phyloP scores from a whole-genome alignment of 2,888 invertebrate species.

The Dryococelus australis region DNA sequence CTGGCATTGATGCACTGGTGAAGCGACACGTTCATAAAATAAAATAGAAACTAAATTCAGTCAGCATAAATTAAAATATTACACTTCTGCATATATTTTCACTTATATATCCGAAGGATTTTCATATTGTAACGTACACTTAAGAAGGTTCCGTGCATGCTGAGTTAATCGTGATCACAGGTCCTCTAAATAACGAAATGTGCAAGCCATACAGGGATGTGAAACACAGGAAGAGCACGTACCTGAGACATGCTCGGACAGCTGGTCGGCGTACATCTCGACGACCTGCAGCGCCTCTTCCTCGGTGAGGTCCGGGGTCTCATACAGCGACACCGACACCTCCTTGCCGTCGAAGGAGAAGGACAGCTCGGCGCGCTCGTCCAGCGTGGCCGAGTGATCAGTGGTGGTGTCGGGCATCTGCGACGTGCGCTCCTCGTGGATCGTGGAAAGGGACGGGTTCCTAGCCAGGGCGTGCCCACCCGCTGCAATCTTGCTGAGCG shows the following conservation, averaged over 20 bases:
- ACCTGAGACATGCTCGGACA: conserved; percentile 85
- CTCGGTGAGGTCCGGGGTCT: conserved; percentile 91
- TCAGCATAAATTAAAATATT: no score
- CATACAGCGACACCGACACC: conserved; percentile 88
- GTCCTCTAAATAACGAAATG: no score
- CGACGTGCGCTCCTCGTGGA: conserved; percentile 89
- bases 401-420: conserved; percentile 86
- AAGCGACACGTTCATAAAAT: no score
- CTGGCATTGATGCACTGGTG: no score
- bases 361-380: conserved; percentile 81
- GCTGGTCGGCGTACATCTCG: conserved; percentile 93
- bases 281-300: conserved; percentile 91
- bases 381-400: conserved; percentile 71
- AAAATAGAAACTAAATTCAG: no score
- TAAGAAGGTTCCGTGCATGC: no score
- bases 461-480: conserved; percentile 63
- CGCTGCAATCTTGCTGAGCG: not conserved
- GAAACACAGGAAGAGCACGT: not conserved
- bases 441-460: conserved; percentile 87
- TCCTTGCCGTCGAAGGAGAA: conserved; percentile 93
- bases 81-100: no score
- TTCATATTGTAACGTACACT: no score
- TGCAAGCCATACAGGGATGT: no score
- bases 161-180: no score
- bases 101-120: no score